Evolutionary conservation across 2,797 vertebrate species (phyloP), one percentile per base, ranked within the genome.

Genomic region (Intellagama lesueurii): DNA sequence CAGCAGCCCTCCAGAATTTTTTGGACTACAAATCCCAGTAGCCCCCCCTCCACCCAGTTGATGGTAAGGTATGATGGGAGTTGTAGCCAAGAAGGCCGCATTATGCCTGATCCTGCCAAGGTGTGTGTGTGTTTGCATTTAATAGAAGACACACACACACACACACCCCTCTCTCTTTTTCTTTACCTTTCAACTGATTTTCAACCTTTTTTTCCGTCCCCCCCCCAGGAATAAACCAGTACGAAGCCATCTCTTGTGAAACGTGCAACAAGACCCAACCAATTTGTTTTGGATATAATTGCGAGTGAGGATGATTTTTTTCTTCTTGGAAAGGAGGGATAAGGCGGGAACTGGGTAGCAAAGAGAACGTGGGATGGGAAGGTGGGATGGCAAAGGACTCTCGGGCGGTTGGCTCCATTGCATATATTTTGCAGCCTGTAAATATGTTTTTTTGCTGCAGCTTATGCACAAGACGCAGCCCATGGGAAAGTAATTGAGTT

Each of bases 221-320:
- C 52, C 12, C 88, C 87, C 5, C 91, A 95, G 95, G 94, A 60
- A 92, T 95, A 79, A 94, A 90, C 70, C 88, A 83, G 24, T 95
- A 94, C 0, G 60, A 92, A 7, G 91, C 94, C 7, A 56, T 96
- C 88, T 93, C 94, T 8, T 95, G 95, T 85, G n/a, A 0, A 52
- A 94, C 91, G n/a, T 96, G 95, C 80, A 94, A 85, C 0, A 49
- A 91, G 76, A 93, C 93, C 0, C 91, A 87, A 0, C 86, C 92
- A 1, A 8, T 91, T 49, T 95, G 95, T 85, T 96, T 95, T n/a
- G 95, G 95, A 82, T 96, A 95, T 85, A 94, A 92, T 73, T 95
- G 95, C 94, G 83, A 94, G 94, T 94, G 94, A n/a, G 94, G 24
- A 72, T 8, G 7, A 11, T 24, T 72, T 12, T 49, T 56, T 56